Conservation (phyloP, 2,888 invertebrate species). For the Idaea dimidiata region DNA sequence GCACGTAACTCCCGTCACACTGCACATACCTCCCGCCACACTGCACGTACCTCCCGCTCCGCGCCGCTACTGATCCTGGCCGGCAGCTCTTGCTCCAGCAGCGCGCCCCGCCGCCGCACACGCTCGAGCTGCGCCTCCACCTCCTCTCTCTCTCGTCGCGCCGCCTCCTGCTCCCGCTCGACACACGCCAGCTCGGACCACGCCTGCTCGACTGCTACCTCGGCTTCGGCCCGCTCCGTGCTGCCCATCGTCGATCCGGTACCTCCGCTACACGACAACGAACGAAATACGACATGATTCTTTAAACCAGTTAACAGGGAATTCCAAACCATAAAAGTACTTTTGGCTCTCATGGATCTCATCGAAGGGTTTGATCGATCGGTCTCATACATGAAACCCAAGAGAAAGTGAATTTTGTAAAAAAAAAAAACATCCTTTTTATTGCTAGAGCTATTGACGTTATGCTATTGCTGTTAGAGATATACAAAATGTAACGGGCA, state of each 20-base stretch:
- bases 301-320: too few relatives aligned
- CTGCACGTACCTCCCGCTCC: conserved; percentile 85
- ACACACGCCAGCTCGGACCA: conserved; percentile 92
- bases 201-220: conserved; percentile 88
- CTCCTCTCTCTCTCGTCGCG: conserved; percentile 86
- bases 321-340: too few relatives aligned
- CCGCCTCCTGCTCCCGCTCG: conserved; percentile 91
- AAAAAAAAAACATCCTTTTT: too few relatives aligned
- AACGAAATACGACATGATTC: background rate
- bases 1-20: background rate
- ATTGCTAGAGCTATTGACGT: too few relatives aligned
- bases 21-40: background rate
- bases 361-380: too few relatives aligned
- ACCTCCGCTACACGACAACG: conserved; percentile 36
- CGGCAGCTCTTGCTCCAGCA: conserved; percentile 93
- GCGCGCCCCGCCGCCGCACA: conserved; percentile 88
- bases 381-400: too few relatives aligned
- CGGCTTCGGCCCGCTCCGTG: conserved; percentile 79
- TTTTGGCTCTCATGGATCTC: too few relatives aligned
- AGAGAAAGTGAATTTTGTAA: too few relatives aligned
- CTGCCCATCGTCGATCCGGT: conserved; percentile 43
- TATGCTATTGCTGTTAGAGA: too few relatives aligned
- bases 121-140: conserved; percentile 91
- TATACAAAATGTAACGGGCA: too few relatives aligned
- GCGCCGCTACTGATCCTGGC: conserved; percentile 92